Percentiles rank a stretch among this genome's conserved stretches.
Conservation (phyloP, 2,888 invertebrate genomes). For the Deroplatys truncata region DNA sequence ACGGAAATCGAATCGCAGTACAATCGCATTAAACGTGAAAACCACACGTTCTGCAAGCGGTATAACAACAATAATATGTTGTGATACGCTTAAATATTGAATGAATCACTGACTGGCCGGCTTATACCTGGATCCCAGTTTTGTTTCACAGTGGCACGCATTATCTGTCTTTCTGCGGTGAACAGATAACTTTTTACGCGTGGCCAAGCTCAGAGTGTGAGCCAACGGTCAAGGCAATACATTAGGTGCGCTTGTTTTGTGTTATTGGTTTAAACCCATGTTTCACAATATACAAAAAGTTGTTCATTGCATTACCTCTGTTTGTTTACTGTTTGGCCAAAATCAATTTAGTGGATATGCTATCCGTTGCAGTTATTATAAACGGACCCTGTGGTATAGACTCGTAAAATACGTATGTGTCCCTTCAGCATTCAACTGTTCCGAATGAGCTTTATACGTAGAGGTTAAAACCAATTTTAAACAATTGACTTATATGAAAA, state of each 20-base stretch:
- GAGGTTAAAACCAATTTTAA: too few species aligned
- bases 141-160: neutral
- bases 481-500: too few species aligned
- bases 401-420: neutral
- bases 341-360: neutral
- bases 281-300: neutral
- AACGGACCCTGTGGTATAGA: neutral
- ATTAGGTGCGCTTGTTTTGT: neutral
- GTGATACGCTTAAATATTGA: conserved; percentile 11
- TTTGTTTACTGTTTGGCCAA: neutral
- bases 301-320: neutral
- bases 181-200: neutral
- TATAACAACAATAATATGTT: neutral
- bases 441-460: too few species aligned
- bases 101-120: neutral
- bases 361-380: neutral
- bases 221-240: neutral
- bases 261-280: neutral
- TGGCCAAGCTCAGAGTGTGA: neutral
- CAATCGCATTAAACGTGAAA: conserved; percentile 6
- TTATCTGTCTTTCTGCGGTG: neutral
- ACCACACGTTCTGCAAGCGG: neutral
- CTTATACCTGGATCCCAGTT: neutral
- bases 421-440: neutral
- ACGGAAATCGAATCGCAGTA: conserved; percentile 1